Percentiles rank a stretch among this genome's conserved stretches.
These are phyloP conservation scores for Deroptyus accipitrinus DNA, from an alignment of 2,113 vertebrate genomes.

Conservation along the genomic window DNA sequence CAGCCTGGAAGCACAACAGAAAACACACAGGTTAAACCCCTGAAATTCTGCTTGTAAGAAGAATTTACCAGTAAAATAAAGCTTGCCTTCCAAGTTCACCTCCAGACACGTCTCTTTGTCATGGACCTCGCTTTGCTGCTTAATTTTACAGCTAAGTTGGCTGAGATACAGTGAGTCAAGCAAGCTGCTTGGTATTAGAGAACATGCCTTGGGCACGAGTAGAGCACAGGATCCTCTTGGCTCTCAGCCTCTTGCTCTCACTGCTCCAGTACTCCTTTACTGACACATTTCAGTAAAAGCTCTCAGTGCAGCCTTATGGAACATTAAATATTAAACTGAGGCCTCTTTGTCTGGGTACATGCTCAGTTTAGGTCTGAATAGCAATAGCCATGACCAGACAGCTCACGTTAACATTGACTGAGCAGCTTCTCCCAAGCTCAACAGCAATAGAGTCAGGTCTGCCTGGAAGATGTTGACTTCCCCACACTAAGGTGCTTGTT, in stretches of 20 bases:
- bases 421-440: neutral
- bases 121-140: neutral
- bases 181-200: slow-evolving; percentile 22
- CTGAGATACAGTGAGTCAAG: slow-evolving; percentile 2
- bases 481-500: neutral
- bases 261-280: neutral
- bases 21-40: neutral
- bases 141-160: neutral
- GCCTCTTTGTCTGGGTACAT: neutral
- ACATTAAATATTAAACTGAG: slow-evolving; percentile 46
- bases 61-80: neutral
- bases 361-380: slow-evolving; percentile 7
- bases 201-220: neutral
- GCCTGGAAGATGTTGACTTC: neutral
- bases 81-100: neutral
- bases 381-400: neutral
- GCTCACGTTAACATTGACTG: neutral
- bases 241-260: neutral
- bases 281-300: slow-evolving; percentile 37
- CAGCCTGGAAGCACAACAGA: slow-evolving; percentile 70
- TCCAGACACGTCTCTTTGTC: neutral
- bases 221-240: slow-evolving; percentile 12
- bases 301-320: neutral
- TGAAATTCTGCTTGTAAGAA: neutral
- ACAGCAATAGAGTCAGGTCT: neutral